A percentile compares a stretch with the other conserved stretches of the same genome.
Conservation (phyloP, 2,113 vertebrate species). For the Helogale parvula region DNA sequence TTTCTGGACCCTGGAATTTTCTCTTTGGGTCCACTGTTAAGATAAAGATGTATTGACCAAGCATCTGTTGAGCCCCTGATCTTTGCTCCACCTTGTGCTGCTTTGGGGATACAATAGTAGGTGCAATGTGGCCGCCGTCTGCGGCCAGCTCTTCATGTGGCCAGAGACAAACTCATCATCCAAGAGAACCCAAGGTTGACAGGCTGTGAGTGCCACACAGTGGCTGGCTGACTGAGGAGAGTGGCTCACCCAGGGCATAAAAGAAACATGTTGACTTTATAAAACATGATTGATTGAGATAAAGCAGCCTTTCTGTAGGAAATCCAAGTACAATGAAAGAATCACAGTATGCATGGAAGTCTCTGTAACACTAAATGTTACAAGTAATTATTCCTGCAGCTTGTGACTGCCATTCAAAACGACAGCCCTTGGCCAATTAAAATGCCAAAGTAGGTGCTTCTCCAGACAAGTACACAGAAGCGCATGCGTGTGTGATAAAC, state of each 20-base stretch:
- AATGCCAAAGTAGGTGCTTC: slow-evolving; percentile 20
- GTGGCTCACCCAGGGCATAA: not conserved
- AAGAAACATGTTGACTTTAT: not conserved
- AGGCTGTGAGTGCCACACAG: rapidly evolving
- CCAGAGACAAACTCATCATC: not conserved
- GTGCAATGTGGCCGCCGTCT: not conserved
- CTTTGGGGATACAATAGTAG: not conserved
- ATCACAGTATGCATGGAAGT: slow-evolving; percentile 47
- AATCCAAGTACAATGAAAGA: slow-evolving; percentile 29
- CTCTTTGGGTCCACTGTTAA: not conserved
- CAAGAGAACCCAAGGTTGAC: rapidly evolving
- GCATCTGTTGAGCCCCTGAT: not conserved
- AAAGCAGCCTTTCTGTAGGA: slow-evolving; percentile 63
- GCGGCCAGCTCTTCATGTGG: not conserved
- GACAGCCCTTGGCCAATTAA: slow-evolving; percentile 41
- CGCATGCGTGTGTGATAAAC: not conserved
- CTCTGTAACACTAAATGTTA: slow-evolving; percentile 44
- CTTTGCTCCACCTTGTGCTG: not conserved
- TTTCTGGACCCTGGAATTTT: not conserved
- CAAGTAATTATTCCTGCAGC: not conserved
- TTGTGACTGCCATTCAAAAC: slow-evolving; percentile 54
- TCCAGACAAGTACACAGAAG: slow-evolving; percentile 48
- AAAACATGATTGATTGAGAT: slow-evolving; percentile 49
- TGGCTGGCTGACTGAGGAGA: rapidly evolving
- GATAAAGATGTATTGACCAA: rapidly evolving